Evolutionary conservation across 2,113 vertebrate species (phyloP).

Genomic region (Dasyurus viverrinus): DNA sequence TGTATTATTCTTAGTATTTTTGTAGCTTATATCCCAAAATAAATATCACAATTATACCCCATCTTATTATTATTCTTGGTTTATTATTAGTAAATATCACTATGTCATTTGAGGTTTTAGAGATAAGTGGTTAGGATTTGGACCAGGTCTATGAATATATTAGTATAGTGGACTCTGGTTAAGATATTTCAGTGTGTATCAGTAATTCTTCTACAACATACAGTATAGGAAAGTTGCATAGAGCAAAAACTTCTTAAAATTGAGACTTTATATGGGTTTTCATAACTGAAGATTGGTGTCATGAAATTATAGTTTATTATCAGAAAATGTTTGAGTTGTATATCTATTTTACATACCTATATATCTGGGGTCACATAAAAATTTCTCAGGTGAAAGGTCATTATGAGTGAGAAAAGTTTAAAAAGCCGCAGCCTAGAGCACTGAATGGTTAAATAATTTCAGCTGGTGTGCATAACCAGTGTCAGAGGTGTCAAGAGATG

Average conservation of each 20-base stretch:
- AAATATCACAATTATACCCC: not conserved
- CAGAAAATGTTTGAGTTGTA: too few relatives aligned
- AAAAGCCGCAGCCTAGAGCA: not conserved
- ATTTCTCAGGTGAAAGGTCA: too few relatives aligned
- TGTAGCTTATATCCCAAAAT: conserved; percentile 25
- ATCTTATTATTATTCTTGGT: not conserved
- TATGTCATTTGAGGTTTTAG: not conserved
- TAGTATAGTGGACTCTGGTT: not conserved
- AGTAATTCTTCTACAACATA: not conserved
- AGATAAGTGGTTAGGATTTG: not conserved
- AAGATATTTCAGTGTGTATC: not conserved
- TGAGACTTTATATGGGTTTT: too few relatives aligned
- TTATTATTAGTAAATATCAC: conserved; percentile 1
- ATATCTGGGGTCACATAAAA: too few relatives aligned
- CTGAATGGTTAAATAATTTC: not conserved
- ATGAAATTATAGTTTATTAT: too few relatives aligned
- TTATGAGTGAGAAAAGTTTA: too few relatives aligned
- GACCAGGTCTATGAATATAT: not conserved
- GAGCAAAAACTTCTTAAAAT: not conserved
- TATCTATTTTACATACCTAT: too few relatives aligned
- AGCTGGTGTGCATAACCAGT: not conserved
- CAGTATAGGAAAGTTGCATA: not conserved
- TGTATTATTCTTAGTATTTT: not conserved
- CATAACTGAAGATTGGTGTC: too few relatives aligned
- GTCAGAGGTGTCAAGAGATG: not conserved